Evolutionary conservation across 2,888 invertebrate species (phyloP).

Genomic region (Gnatocerus cornutus): DNA sequence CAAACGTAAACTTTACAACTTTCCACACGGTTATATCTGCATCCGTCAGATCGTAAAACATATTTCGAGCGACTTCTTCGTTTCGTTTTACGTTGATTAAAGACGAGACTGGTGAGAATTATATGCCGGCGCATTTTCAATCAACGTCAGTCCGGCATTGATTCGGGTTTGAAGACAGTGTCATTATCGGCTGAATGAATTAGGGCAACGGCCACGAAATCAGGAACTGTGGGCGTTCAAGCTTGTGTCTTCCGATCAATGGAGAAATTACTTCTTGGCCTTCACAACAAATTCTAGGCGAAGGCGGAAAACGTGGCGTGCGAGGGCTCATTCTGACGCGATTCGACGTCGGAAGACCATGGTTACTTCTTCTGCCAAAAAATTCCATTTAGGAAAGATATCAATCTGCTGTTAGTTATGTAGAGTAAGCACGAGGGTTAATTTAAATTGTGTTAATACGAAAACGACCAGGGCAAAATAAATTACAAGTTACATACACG

Average conservation of each 20-base stretch:
- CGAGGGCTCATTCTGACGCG: not conserved
- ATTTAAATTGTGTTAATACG: too few species aligned
- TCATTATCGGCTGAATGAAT: slow-evolving; percentile 3
- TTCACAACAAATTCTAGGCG: slow-evolving; percentile 2
- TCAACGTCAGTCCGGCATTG: slow-evolving; percentile 17
- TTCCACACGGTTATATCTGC: slow-evolving; percentile 32
- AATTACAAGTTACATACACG: too few species aligned
- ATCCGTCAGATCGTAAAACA: slow-evolving; percentile 33
- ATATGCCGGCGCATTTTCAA: slow-evolving; percentile 21
- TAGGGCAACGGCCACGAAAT: slow-evolving; percentile 6
- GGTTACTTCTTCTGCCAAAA: too few species aligned
- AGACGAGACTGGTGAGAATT: slow-evolving; percentile 2
- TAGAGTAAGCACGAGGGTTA: too few species aligned
- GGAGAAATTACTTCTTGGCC: slow-evolving; percentile 13
- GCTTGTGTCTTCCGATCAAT: slow-evolving; percentile 10
- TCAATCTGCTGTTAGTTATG: too few species aligned
- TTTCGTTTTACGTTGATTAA: slow-evolving; percentile 23
- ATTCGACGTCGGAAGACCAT: not conserved
- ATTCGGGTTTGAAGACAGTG: slow-evolving; percentile 7
- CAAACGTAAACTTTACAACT: slow-evolving; percentile 40
- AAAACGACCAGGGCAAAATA: too few species aligned
- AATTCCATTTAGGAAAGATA: too few species aligned
- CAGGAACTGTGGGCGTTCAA: slow-evolving; percentile 4
- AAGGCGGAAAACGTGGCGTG: not conserved
- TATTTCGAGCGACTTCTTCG: slow-evolving; percentile 30